These are phyloP conservation scores for Nemopilema nomurai DNA, from an alignment of 30 jellyfish, hydroid and myxozoan species.

Conservation along the genomic window DNA sequence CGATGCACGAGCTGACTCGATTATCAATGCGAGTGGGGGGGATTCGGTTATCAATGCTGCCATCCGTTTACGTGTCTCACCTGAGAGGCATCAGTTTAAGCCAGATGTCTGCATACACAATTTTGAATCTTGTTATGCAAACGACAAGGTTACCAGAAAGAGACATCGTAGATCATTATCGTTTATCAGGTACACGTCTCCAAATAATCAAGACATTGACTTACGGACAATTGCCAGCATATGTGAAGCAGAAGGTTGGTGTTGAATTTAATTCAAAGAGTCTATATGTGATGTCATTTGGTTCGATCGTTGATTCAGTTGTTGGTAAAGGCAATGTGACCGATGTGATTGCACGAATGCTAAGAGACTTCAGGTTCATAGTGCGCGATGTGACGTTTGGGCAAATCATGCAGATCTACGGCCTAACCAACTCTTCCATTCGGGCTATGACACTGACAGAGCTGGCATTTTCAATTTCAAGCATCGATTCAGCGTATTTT, in stretches of 20 bases:
- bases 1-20: no score
- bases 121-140: background rate
- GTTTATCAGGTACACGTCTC: background rate
- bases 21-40: background rate
- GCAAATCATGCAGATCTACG: constrained; percentile 10
- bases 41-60: background rate
- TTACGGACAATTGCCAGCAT: constrained; percentile 9
- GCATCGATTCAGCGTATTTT: background rate
- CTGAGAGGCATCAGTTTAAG: background rate
- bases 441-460: background rate
- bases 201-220: background rate
- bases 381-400: constrained; percentile 4
- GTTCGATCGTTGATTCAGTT: constrained; percentile 24
- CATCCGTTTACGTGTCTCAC: background rate
- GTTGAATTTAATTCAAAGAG: constrained; percentile 1
- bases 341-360: constrained; percentile 20
- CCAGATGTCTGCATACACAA: background rate
- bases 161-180: constrained; percentile 1
- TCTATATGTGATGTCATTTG: constrained; percentile 31
- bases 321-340: constrained; percentile 22
- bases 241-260: constrained; percentile 8
- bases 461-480: background rate
- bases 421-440: background rate
- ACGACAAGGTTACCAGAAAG: background rate
- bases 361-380: constrained; percentile 23